Evolutionary conservation across 2,797 vertebrate genomes (phyloP).

Genomic region (Galago senegalensis): DNA sequence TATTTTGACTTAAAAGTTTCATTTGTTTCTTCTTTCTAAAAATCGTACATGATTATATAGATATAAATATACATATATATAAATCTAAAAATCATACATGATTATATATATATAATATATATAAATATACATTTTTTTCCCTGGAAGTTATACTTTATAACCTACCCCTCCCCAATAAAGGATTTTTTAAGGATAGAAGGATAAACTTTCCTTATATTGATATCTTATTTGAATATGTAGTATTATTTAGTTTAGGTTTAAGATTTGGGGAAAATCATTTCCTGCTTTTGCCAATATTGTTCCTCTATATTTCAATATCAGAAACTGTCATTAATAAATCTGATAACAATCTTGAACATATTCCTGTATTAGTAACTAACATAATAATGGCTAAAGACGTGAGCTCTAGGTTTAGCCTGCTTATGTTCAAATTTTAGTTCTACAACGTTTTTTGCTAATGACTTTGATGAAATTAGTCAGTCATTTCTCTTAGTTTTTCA

Average conservation of each 20-base stretch:
- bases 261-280: neutral
- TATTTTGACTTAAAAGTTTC: neutral
- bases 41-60: neutral
- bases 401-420: neutral
- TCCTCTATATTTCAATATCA: neutral
- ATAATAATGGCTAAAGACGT: neutral
- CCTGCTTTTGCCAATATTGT: neutral
- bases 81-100: neutral
- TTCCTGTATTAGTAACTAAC: neutral
- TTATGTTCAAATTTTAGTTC: slow-evolving; percentile 14
- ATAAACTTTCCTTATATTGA: neutral
- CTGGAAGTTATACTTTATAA: neutral
- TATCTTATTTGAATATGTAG: neutral
- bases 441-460: neutral
- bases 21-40: neutral
- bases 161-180: neutral
- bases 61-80: too few species aligned
- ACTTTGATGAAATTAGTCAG: neutral
- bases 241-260: neutral
- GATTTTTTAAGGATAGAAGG: neutral
- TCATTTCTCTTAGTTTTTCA: neutral
- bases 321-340: neutral
- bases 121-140: too few species aligned
- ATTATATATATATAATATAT: neutral
- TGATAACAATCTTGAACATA: neutral